Percentiles rank a stretch among this genome's conserved stretches.
These are phyloP conservation scores for Pogonophryne albipinna DNA, from an alignment of 2,797 vertebrate genomes.

Conservation along the genomic window DNA sequence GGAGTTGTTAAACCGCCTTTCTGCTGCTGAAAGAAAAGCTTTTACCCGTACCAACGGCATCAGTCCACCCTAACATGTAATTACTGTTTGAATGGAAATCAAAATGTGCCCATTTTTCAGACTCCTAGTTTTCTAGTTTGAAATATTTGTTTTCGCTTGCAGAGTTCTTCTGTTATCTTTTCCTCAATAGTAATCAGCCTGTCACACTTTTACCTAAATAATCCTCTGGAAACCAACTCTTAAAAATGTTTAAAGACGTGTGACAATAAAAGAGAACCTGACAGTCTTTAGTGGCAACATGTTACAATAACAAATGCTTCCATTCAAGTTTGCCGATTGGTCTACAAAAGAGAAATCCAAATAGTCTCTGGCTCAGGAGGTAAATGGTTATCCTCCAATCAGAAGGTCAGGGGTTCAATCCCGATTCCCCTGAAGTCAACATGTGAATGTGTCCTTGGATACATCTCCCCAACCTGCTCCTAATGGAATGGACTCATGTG, in stretches of 20 bases:
- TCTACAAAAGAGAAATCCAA: no score
- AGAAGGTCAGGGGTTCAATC: no score
- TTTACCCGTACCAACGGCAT: slow-evolving; percentile 43
- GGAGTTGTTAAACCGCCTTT: slow-evolving; percentile 22
- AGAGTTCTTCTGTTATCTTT: slow-evolving; percentile 47
- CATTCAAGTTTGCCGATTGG: no score
- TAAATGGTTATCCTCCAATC: no score
- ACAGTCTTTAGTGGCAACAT: background rate
- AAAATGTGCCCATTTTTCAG: slow-evolving; percentile 58
- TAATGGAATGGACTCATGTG: no score
- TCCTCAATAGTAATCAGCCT: slow-evolving; percentile 40
- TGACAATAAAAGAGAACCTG: slow-evolving; percentile 14
- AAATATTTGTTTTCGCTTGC: slow-evolving; percentile 36
- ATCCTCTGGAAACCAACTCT: slow-evolving; percentile 13
- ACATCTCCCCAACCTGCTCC: no score
- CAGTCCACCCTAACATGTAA: slow-evolving; percentile 62
- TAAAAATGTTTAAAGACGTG: slow-evolving; percentile 45
- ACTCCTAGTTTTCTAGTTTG: slow-evolving; percentile 39
- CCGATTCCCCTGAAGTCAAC: no score
- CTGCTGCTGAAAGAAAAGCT: slow-evolving; percentile 37
- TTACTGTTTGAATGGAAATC: slow-evolving; percentile 65
- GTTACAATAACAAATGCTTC: background rate
- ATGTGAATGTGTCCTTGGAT: no score
- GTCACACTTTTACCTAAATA: slow-evolving; percentile 26
- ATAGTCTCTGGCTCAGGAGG: no score